phyloP scores from a whole-genome alignment of 1,140 invertebrate genomes.

The Antheraea mylitta region DNA sequence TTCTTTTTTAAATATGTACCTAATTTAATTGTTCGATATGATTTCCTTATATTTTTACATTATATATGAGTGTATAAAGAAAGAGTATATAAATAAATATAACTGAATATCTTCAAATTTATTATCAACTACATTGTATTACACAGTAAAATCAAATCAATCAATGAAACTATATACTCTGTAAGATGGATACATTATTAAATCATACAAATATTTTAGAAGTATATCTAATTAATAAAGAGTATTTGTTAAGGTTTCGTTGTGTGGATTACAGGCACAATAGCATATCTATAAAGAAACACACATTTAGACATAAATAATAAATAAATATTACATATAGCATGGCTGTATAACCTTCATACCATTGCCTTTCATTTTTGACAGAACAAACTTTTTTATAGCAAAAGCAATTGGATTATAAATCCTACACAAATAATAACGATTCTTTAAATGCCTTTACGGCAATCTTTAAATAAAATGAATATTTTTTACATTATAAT shows the following conservation, averaged over 20 bases:
- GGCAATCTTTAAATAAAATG: too few relatives aligned
- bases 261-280: slow-evolving; percentile 11
- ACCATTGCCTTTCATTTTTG: not conserved
- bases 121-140: not conserved
- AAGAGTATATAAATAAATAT: not conserved
- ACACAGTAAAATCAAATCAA: not conserved
- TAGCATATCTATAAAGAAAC: not conserved
- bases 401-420: too few relatives aligned
- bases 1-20: slow-evolving; percentile 59
- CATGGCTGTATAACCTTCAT: not conserved
- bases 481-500: too few relatives aligned
- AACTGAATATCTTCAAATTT: not conserved
- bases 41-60: slow-evolving; percentile 51
- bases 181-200: not conserved
- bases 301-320: slow-evolving; percentile 6
- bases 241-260: slow-evolving; percentile 11
- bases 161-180: not conserved
- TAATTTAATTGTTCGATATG: slow-evolving; percentile 73
- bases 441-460: too few relatives aligned
- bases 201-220: not conserved
- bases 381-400: not conserved
- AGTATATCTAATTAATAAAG: not conserved
- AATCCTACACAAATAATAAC: too few relatives aligned
- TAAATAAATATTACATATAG: slow-evolving; percentile 7
- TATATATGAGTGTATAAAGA: slow-evolving; percentile 35